Base-by-base conservation (phyloP, 2,797 vertebrate genomes). In the Cyclura pinguis region DNA sequence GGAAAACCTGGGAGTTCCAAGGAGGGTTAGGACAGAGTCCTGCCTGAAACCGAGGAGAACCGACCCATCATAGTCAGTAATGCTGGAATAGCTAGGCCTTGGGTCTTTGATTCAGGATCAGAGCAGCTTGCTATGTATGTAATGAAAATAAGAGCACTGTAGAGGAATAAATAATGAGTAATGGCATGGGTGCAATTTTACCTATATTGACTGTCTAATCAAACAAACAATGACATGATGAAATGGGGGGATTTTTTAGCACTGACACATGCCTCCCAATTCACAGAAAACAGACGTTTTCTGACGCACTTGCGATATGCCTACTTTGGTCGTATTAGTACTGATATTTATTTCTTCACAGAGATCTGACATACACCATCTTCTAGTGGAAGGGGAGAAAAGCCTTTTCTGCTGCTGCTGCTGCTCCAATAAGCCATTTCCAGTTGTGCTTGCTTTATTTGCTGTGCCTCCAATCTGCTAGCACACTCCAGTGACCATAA, bases 401-500 rank as follows among this genome's bases (percentile, higher is more conserved):
- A 74, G 27, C 7, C 85, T 62, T 78, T 47, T 3, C 42, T 69
- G 59, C 6, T 57, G 73, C 64, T 80, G 52, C 67, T 29, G 29
- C 67, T 69, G 67, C 27, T 69, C 29, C 29, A 69, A 69, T n/a
- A 87, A 89, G 38, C 80, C 50, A 80, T 64, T 87, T 87, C 85
- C 80, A 80, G 42, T 72, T 80, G n/a, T 27, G 6, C 85, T 84
- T 38, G 7, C 59, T 91, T 72, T 91, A 84, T 92, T 73, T 84
- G 80, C 73, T 84, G 62, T 83, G 84, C 57, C 62, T 89, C 91
- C 80, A 86, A 87, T 87, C 88, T 92, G 74, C 80, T 84, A 73
- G 80, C 80, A 92, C 88, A 87, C 85, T 89, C 74, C 88, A 84
- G 73, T 89, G 88, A 92, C 88, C 88, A 78, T 78, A 72, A 87